Percentiles rank a stretch among this genome's conserved stretches.
These are phyloP conservation scores for Apocheima hispidaria DNA, from an alignment of 2,888 invertebrate genomes.

Conservation along the genomic window DNA sequence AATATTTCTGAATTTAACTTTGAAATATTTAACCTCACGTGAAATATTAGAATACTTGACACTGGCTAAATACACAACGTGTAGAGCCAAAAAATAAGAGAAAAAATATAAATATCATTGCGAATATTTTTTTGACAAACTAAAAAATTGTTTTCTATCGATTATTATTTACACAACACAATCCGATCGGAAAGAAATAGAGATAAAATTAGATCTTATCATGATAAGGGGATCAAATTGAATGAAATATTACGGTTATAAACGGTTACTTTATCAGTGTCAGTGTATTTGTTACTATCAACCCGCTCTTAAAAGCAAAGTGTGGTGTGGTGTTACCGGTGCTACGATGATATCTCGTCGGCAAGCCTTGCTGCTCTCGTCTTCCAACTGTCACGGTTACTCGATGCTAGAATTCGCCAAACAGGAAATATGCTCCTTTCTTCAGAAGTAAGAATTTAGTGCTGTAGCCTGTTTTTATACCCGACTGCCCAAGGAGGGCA, in stretches of 20 bases:
- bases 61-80: no score
- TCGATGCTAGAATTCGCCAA: constrained; percentile 89
- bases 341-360: constrained; percentile 54
- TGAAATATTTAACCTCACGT: no score
- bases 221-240: constrained; percentile 28
- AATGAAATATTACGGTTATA: constrained; percentile 18
- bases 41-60: no score
- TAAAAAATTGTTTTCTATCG: no score
- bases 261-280: constrained; percentile 34
- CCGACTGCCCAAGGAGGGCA: no score
- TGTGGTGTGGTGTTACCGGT: neutral
- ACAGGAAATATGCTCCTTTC: constrained; percentile 86
- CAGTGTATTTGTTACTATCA: constrained; percentile 16
- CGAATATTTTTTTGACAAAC: no score
- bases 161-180: no score
- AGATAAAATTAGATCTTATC: constrained; percentile 1
- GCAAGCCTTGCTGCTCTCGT: constrained; percentile 88
- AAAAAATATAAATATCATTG: no score
- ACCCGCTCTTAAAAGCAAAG: neutral
- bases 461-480: neutral
- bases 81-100: no score
- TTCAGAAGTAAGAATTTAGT: constrained; percentile 85
- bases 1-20: no score
- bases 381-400: constrained; percentile 89
- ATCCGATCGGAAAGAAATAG: neutral